These are phyloP conservation scores for Apus apus DNA, from an alignment of 2,113 vertebrate genomes.

Conservation along the genomic window DNA sequence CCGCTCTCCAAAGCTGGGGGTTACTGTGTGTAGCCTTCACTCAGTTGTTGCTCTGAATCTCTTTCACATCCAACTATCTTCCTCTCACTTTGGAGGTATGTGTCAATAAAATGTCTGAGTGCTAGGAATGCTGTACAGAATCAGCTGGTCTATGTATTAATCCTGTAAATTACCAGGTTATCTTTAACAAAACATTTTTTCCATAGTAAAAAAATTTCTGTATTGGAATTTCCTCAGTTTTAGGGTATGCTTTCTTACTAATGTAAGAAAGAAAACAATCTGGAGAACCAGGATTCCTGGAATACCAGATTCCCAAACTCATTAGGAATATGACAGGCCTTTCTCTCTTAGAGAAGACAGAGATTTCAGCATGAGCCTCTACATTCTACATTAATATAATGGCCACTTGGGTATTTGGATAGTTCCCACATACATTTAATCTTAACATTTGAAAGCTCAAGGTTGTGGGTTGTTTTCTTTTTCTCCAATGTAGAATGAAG, in stretches of 20 bases:
- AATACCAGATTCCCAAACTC: background rate
- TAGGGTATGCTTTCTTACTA: background rate
- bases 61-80: background rate
- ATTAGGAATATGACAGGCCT: background rate
- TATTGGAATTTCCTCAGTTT: background rate
- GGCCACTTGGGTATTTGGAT: background rate
- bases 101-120: background rate
- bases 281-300: background rate
- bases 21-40: fast-evolving
- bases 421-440: background rate
- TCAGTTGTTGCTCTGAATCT: background rate
- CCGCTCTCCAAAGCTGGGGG: too few species aligned
- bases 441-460: slow-evolving; percentile 21
- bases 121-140: background rate
- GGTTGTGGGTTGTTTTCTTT: slow-evolving; percentile 22
- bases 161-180: background rate
- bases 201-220: background rate
- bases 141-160: background rate
- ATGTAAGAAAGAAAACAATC: background rate
- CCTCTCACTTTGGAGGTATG: background rate
- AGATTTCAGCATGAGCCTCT: background rate
- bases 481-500: background rate
- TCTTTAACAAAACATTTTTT: background rate
- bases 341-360: background rate
- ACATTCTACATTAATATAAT: background rate